A percentile compares a stretch with the other conserved stretches of the same genome.
phyloP scores from a whole-genome alignment of 2,888 invertebrate species.

The Agrilus biguttatus region DNA sequence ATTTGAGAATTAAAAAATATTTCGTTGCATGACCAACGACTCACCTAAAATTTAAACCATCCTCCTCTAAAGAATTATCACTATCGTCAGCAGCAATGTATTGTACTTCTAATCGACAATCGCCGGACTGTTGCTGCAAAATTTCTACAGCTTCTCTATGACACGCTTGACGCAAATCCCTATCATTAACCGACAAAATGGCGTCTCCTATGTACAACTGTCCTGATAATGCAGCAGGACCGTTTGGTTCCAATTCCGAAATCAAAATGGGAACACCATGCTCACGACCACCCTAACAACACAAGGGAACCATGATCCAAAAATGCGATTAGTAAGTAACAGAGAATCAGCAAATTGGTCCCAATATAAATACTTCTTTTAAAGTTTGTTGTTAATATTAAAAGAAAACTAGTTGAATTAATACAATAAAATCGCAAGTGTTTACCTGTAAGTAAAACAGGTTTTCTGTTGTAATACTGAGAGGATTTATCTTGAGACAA shows the following conservation, averaged over 20 bases:
- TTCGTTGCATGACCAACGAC: slow-evolving; percentile 1
- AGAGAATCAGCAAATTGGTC: too few relatives aligned
- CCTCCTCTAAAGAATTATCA: slow-evolving; percentile 48
- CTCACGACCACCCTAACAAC: slow-evolving; percentile 61
- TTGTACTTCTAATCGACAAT: slow-evolving; percentile 62
- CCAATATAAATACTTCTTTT: too few relatives aligned
- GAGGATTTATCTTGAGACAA: too few relatives aligned
- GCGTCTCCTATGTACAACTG: slow-evolving; percentile 72
- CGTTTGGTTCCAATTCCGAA: slow-evolving; percentile 64
- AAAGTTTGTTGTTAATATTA: too few relatives aligned
- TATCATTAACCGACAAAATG: slow-evolving; percentile 65
- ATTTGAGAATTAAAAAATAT: neutral
- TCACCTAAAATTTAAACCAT: slow-evolving; percentile 37
- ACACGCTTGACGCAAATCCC: slow-evolving; percentile 61
- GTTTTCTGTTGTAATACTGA: too few relatives aligned
- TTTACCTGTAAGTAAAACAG: too few relatives aligned
- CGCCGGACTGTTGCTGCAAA: slow-evolving; percentile 62
- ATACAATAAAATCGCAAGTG: too few relatives aligned
- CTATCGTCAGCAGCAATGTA: slow-evolving; percentile 57
- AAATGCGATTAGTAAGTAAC: too few relatives aligned
- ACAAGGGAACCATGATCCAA: too few relatives aligned
- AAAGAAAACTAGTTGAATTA: too few relatives aligned
- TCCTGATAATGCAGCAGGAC: slow-evolving; percentile 61
- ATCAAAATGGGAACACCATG: slow-evolving; percentile 77
- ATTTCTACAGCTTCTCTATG: slow-evolving; percentile 72